Evolutionary conservation across 2,113 vertebrate species (phyloP).

Genomic region (Calyptommatus sinebrachiatus): DNA sequence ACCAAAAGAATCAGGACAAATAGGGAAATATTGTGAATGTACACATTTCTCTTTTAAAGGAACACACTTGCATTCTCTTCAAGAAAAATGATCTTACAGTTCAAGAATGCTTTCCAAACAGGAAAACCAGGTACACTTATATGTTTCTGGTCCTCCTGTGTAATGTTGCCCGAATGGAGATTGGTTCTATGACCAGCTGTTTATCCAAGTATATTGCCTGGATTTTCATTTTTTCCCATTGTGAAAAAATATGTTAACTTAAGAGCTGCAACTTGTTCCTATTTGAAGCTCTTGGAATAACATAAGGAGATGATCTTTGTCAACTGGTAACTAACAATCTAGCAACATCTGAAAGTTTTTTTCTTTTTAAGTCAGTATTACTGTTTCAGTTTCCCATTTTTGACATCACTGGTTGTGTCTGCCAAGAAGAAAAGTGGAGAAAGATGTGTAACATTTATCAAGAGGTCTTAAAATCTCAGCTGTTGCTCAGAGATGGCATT

Average conservation of each 20-base stretch:
- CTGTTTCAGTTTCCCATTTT: constrained; percentile 61
- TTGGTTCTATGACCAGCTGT: not conserved
- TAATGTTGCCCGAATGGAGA: not conserved
- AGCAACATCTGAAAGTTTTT: not conserved
- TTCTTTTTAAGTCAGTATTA: constrained; percentile 28
- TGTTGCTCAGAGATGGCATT: not conserved
- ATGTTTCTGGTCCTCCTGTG: not conserved
- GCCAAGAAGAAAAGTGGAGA: constrained; percentile 52
- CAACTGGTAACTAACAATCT: constrained; percentile 6
- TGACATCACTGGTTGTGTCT: constrained; percentile 64
- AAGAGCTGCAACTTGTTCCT: not conserved
- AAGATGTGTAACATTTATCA: constrained; percentile 25
- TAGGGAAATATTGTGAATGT: too few species aligned
- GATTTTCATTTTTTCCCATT: not conserved
- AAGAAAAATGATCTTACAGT: too few species aligned
- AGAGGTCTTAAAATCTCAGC: constrained; percentile 46
- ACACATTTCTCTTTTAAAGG: too few species aligned
- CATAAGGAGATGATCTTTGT: constrained; percentile 1
- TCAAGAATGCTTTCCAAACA: not conserved
- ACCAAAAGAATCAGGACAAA: too few species aligned
- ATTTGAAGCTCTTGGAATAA: not conserved
- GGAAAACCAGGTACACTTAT: not conserved
- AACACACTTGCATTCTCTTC: too few species aligned
- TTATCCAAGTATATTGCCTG: too few species aligned
- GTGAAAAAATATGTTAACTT: not conserved